A percentile compares a stretch with the other conserved stretches of the same genome.
Evolutionary conservation across 2,797 vertebrate genomes (phyloP).

Genomic region (Jordanella pulchra): DNA sequence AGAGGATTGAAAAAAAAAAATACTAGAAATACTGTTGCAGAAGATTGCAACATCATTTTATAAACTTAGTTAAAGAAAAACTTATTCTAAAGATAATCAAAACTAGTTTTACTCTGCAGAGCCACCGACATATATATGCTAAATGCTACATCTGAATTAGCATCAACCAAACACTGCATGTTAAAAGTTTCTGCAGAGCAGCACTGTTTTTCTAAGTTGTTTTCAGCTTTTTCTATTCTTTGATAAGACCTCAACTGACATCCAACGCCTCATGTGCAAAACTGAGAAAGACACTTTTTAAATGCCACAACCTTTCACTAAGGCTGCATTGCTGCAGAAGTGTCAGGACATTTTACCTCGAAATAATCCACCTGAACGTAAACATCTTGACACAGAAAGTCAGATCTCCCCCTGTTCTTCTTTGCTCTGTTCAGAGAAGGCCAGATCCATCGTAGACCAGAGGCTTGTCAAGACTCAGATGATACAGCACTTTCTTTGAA

Average conservation of each 20-base stretch:
- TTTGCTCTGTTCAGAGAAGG: constrained; percentile 69
- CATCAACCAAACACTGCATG: constrained; percentile 39
- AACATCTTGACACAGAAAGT: constrained; percentile 17
- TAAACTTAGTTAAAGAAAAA: background rate
- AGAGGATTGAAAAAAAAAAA: background rate
- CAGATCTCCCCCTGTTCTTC: constrained; percentile 19
- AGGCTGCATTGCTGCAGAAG: constrained; percentile 9
- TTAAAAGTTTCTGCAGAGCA: constrained; percentile 26
- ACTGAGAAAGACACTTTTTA: constrained; percentile 12
- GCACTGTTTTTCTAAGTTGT: constrained; percentile 13
- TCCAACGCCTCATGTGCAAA: constrained; percentile 2
- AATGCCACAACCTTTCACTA: constrained; percentile 42
- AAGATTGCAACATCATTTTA: background rate
- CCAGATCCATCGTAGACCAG: constrained; percentile 88
- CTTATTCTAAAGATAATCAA: background rate
- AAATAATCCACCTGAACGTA: constrained; percentile 8
- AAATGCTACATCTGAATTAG: constrained; percentile 31
- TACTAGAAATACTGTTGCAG: background rate
- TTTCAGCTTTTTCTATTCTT: constrained; percentile 10
- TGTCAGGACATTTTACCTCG: background rate
- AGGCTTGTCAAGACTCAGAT: constrained; percentile 85
- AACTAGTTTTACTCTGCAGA: constrained; percentile 3
- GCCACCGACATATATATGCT: constrained; percentile 3
- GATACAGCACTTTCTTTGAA: constrained; percentile 94
- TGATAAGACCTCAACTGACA: constrained; percentile 13